These are phyloP conservation scores for Chloebia gouldiae DNA, from an alignment of 2,113 vertebrate genomes.

Conservation along the genomic window DNA sequence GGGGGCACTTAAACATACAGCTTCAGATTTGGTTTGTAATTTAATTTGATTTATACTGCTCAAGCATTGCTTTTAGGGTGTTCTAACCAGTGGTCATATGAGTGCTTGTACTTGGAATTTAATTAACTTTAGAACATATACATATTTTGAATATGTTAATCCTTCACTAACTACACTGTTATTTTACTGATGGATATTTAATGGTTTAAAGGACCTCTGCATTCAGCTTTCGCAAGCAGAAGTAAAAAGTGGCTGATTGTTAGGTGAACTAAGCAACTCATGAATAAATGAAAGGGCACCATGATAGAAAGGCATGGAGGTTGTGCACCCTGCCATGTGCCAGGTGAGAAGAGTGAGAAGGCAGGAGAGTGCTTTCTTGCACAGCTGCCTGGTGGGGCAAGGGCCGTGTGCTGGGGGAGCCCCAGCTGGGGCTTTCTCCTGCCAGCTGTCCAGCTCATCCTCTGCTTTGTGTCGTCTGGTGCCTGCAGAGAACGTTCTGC, in stretches of 20 bases:
- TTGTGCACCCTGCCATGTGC: neutral
- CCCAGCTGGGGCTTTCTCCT: neutral
- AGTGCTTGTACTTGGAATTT: conserved; percentile 17
- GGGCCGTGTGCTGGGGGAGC: neutral
- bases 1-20: neutral
- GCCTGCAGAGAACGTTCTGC: fast-evolving
- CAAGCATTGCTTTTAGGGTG: neutral
- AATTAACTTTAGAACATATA: conserved; percentile 9
- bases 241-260: neutral
- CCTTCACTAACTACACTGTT: neutral
- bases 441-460: neutral
- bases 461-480: fast-evolving
- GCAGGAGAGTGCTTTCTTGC: neutral
- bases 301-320: neutral
- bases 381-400: neutral
- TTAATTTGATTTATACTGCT: conserved; percentile 34
- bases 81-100: conserved; percentile 7
- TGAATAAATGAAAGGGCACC: neutral
- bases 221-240: neutral
- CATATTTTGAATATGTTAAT: conserved; percentile 36
- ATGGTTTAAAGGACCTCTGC: neutral
- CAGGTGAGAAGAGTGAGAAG: neutral
- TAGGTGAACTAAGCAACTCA: neutral
- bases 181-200: neutral
- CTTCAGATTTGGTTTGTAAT: neutral